Evolutionary conservation across 2,888 invertebrate genomes (phyloP).

Genomic region (Drosophila affinis): DNA sequence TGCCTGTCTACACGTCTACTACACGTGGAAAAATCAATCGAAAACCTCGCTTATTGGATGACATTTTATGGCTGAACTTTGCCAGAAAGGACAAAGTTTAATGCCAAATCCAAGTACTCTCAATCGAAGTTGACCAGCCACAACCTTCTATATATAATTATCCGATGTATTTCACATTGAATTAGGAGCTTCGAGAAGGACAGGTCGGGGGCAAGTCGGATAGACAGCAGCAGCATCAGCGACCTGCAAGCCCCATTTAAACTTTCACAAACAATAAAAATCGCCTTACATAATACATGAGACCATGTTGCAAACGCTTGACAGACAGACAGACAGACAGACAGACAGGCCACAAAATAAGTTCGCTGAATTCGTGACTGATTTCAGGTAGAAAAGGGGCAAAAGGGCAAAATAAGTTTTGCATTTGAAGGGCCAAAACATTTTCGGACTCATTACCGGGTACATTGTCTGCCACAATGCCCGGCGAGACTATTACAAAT

Average conservation of each 20-base stretch:
- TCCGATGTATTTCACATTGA: constrained; percentile 36
- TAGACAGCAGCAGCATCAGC: constrained; percentile 48
- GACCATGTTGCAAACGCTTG: constrained; percentile 39
- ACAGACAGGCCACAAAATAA: constrained; percentile 18
- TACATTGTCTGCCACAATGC: constrained; percentile 41
- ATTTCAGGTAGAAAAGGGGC: constrained; percentile 35
- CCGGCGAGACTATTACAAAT: constrained; percentile 65
- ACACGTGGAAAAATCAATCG: constrained; percentile 33
- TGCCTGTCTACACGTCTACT: constrained; percentile 17
- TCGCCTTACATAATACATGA: constrained; percentile 65
- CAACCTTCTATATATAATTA: constrained; percentile 45
- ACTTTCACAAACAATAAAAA: constrained; percentile 73
- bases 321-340: constrained; percentile 3
- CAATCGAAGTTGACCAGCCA: constrained; percentile 4
- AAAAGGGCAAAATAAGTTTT: constrained; percentile 29
- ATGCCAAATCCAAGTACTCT: constrained; percentile 2
- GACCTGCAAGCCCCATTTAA: constrained; percentile 53
- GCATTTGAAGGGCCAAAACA: constrained; percentile 50
- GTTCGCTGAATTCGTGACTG: constrained; percentile 36
- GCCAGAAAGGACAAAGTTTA: constrained; percentile 31
- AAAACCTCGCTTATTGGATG: constrained; percentile 25
- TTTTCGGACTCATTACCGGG: constrained; percentile 52
- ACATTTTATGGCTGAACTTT: constrained; percentile 36
- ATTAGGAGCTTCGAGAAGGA: constrained; percentile 26
- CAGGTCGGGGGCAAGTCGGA: constrained; percentile 15